phyloP scores from a whole-genome alignment of 92 coral and sea anemone species.

The Nematostella vectensis region DNA sequence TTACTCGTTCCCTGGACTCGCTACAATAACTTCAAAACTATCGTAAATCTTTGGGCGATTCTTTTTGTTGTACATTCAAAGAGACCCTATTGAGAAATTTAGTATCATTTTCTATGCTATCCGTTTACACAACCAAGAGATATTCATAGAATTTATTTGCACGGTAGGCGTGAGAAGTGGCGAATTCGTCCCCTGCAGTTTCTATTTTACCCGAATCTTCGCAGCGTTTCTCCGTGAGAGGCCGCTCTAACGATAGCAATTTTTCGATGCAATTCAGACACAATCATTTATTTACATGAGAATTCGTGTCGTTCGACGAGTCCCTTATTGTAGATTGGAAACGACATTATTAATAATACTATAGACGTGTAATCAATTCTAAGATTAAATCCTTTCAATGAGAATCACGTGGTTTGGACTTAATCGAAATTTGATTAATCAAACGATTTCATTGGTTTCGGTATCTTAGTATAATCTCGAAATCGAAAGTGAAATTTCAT shows the following conservation, averaged over 20 bases:
- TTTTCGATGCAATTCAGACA: not conserved
- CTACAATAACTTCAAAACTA: not conserved
- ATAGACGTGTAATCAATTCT: constrained; percentile 57
- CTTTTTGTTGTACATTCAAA: not conserved
- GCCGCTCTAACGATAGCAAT: not conserved
- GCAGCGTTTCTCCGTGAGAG: not conserved
- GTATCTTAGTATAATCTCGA: not conserved
- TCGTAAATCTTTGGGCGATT: not conserved
- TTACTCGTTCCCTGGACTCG: too few species aligned
- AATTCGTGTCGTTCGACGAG: constrained; percentile 40
- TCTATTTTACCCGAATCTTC: not conserved
- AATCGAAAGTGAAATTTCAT: too few species aligned
- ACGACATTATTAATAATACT: constrained; percentile 51
- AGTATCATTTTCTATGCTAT: constrained; percentile 18
- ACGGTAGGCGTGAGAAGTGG: constrained; percentile 24
- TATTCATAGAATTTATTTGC: constrained; percentile 4
- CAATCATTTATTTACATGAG: constrained; percentile 4
- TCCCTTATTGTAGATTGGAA: constrained; percentile 31
- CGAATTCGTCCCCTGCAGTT: constrained; percentile 14
- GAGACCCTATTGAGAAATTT: not conserved
- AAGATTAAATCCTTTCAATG: constrained; percentile 49
- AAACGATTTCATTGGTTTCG: constrained; percentile 23
- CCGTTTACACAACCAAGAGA: constrained; percentile 7
- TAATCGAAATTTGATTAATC: constrained; percentile 63
- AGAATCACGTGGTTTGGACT: constrained; percentile 33